A percentile compares a stretch with the other conserved stretches of the same genome.
Evolutionary conservation across 2,113 vertebrate genomes (phyloP).

Genomic region (Tautogolabrus adspersus): DNA sequence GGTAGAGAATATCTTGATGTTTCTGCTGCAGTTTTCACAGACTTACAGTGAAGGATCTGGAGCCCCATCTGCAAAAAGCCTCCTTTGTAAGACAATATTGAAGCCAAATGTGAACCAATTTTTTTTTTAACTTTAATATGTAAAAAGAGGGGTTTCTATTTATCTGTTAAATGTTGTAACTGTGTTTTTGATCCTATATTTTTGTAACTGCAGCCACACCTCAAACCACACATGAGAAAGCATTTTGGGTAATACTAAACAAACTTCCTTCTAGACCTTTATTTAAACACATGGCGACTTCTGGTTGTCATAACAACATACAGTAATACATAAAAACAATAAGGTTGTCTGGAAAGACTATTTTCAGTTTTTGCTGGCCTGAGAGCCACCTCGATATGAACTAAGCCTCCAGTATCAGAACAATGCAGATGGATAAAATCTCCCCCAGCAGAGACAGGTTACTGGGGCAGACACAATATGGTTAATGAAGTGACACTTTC

Average conservation of each 20-base stretch:
- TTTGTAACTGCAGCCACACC: not conserved
- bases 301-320: not conserved
- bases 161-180: not conserved
- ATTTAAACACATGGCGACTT: not conserved
- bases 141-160: slow-evolving; percentile 9
- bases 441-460: not conserved
- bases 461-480: not conserved
- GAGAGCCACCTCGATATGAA: not conserved
- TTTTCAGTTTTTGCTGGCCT: not conserved
- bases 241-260: too few relatives aligned
- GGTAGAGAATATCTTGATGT: not conserved
- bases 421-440: not conserved
- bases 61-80: not conserved
- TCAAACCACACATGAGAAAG: too few relatives aligned
- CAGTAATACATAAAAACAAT: not conserved
- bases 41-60: not conserved
- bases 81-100: not conserved
- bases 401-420: not conserved
- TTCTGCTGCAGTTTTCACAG: not conserved
- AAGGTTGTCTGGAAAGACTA: not conserved
- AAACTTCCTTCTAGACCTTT: too few relatives aligned
- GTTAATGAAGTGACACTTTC: not conserved
- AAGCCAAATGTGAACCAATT: slow-evolving; percentile 19
- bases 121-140: slow-evolving; percentile 13
- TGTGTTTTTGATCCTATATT: not conserved